Evolutionary conservation across 2,888 invertebrate genomes (phyloP).

Genomic region (Chesias legatella): DNA sequence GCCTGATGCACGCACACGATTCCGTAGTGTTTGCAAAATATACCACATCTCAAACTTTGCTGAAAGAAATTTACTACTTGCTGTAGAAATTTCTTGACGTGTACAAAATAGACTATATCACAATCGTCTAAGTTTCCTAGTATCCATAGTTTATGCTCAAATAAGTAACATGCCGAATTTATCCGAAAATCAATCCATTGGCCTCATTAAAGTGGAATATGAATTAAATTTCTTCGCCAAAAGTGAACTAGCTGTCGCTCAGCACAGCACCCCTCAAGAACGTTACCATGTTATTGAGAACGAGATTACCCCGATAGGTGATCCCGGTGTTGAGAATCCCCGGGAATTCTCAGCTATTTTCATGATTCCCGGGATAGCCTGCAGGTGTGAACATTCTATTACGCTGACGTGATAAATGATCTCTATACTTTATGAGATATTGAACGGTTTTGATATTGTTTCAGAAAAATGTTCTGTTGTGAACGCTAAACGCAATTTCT

Average conservation of each 20-base stretch:
- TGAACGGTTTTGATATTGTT: conserved; percentile 8
- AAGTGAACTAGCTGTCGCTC: conserved; percentile 6
- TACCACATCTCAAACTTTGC: too few species aligned
- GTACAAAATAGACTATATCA: too few species aligned
- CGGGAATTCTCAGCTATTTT: conserved; percentile 18
- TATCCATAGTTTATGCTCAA: too few species aligned
- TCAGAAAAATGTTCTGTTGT: conserved; percentile 1
- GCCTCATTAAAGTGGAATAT: too few species aligned
- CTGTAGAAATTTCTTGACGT: too few species aligned
- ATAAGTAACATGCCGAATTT: too few species aligned
- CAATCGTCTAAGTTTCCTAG: too few species aligned
- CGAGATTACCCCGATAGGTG: conserved; percentile 28
- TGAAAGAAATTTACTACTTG: too few species aligned
- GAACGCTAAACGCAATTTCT: not conserved
- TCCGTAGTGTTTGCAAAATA: too few species aligned
- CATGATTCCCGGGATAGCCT: conserved; percentile 21
- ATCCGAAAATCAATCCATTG: too few species aligned
- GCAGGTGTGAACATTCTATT: conserved; percentile 28
- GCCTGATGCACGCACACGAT: too few species aligned
- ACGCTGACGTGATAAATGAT: conserved; percentile 25
- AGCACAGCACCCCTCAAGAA: conserved; percentile 17
- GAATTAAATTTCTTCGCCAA: not conserved
- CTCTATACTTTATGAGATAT: conserved; percentile 1
- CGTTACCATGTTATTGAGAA: conserved; percentile 30
- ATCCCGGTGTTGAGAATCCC: conserved; percentile 22